Evolutionary conservation across 2,113 vertebrate species (phyloP).

Genomic region (Lepus timidus): DNA sequence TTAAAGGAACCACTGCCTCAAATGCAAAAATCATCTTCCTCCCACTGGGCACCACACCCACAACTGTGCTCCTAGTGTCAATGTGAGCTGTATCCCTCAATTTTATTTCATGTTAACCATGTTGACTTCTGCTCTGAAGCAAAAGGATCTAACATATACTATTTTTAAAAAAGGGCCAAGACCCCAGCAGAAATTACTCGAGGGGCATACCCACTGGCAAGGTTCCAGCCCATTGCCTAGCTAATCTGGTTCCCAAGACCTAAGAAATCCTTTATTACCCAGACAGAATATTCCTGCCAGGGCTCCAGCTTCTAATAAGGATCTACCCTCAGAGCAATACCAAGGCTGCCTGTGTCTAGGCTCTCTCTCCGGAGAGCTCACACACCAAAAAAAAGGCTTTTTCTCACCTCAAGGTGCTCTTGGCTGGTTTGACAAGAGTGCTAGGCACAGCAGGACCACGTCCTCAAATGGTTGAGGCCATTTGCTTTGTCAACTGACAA

Average conservation of each 20-base stretch:
- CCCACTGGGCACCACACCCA: neutral
- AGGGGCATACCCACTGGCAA: neutral
- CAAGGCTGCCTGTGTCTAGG: neutral
- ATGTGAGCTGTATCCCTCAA: neutral
- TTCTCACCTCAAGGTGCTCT: conserved; percentile 79
- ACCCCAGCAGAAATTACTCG: neutral
- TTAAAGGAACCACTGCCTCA: neutral
- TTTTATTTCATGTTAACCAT: neutral
- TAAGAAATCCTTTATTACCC: neutral
- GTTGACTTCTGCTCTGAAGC: neutral
- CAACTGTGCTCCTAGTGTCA: neutral
- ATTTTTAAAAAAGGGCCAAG: neutral
- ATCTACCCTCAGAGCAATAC: neutral
- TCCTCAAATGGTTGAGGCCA: conserved; percentile 70
- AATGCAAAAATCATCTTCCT: neutral
- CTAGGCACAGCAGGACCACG: conserved; percentile 61
- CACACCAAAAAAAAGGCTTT: conserved; percentile 41
- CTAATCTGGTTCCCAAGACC: neutral
- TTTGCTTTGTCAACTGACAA: conserved; percentile 81
- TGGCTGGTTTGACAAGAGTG: neutral
- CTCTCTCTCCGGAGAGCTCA: neutral
- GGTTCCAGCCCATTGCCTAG: neutral
- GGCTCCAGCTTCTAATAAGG: neutral
- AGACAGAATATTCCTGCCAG: neutral
- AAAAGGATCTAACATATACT: neutral